Evolutionary conservation across 2,797 vertebrate species (phyloP).

Genomic region (Threskiornis aethiopicus): DNA sequence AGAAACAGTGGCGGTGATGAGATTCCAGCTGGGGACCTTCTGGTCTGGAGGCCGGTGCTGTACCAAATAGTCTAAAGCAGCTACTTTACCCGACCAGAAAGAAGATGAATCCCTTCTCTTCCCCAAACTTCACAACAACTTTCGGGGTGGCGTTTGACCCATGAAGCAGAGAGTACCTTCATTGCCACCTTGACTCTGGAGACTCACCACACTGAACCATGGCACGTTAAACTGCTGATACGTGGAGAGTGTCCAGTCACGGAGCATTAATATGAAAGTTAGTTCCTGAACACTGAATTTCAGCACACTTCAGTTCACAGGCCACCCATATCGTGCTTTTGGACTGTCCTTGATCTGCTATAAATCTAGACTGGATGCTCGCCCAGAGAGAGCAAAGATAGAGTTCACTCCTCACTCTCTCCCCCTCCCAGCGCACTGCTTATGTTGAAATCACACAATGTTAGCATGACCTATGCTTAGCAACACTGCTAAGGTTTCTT

Average conservation of each 20-base stretch:
- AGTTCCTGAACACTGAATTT: background rate
- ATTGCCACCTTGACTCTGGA: background rate
- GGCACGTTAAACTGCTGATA: background rate
- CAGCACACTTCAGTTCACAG: background rate
- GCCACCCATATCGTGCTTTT: background rate
- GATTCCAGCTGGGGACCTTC: slow-evolving; percentile 80
- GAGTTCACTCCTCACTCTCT: background rate
- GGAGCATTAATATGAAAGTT: background rate
- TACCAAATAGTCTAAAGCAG: slow-evolving; percentile 44
- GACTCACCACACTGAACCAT: background rate
- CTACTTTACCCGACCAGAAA: background rate
- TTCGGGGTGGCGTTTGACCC: background rate
- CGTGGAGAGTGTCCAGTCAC: background rate
- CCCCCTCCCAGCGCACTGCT: background rate
- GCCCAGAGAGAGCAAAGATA: background rate
- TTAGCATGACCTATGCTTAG: background rate
- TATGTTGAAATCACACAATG: background rate
- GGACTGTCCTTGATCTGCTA: background rate
- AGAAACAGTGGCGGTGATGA: slow-evolving; percentile 74
- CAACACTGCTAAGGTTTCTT: background rate
- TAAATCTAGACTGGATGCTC: background rate
- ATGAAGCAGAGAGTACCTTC: background rate
- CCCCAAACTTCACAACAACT: background rate
- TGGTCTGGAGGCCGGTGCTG: slow-evolving; percentile 66
- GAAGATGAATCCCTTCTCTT: background rate